These are phyloP conservation scores for Perca schrenkii DNA, from an alignment of 2,113 vertebrate genomes.

Conservation along the genomic window DNA sequence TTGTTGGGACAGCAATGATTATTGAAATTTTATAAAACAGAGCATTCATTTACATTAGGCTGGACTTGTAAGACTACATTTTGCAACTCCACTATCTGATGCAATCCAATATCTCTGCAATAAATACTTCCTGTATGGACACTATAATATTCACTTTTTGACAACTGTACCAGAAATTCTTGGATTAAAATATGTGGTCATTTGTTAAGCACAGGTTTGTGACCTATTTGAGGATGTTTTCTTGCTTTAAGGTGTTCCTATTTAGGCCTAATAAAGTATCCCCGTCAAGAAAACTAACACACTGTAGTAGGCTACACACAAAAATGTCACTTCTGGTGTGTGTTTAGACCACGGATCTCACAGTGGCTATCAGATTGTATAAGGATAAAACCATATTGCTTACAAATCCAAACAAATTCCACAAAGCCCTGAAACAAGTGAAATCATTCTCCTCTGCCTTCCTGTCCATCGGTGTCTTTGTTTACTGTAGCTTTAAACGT, in stretches of 20 bases:
- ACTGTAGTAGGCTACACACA: neutral
- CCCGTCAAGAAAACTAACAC: neutral
- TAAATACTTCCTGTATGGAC: neutral
- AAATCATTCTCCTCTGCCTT: neutral
- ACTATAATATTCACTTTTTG: neutral
- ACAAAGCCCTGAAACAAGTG: conserved; percentile 37
- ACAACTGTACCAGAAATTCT: neutral
- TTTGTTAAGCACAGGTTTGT: neutral
- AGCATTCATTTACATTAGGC: neutral
- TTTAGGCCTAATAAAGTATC: neutral
- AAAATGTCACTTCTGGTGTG: conserved; percentile 1
- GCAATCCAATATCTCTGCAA: neutral
- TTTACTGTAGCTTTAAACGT: conserved; percentile 38
- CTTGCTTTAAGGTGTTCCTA: neutral
- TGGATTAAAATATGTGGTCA: neutral
- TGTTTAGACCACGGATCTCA: conserved; percentile 37
- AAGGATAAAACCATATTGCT: conserved; percentile 29
- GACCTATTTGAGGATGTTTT: neutral
- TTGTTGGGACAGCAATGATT: too few species aligned
- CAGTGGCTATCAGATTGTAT: conserved; percentile 31
- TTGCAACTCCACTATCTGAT: neutral
- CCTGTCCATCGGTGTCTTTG: conserved; percentile 7
- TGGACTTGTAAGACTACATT: neutral
- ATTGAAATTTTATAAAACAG: neutral
- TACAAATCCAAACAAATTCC: conserved; percentile 46